Conservation (phyloP, 2,113 vertebrate genomes). For the Numida meleagris region DNA sequence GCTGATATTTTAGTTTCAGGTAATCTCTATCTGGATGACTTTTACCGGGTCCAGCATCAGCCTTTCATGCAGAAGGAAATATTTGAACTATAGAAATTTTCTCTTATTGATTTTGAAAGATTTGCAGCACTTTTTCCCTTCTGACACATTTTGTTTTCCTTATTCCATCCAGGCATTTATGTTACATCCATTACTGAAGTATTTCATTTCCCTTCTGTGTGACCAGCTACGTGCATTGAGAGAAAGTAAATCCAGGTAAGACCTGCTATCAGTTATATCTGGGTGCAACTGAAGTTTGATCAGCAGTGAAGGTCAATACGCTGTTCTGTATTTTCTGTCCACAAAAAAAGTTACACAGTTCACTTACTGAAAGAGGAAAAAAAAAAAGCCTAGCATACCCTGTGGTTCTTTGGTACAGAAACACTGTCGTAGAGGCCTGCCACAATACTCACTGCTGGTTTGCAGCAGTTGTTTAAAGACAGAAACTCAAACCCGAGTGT, state of each 20-base stretch:
- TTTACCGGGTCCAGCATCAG: background rate
- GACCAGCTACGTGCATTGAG: background rate
- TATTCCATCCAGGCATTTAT: background rate
- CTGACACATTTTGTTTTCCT: background rate
- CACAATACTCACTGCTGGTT: background rate
- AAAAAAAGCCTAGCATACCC: background rate
- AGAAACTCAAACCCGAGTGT: constrained; percentile 17
- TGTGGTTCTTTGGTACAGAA: background rate
- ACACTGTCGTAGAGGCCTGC: background rate
- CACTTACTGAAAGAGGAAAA: background rate
- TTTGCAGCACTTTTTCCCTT: background rate
- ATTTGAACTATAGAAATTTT: background rate
- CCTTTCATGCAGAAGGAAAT: background rate
- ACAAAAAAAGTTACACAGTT: constrained; percentile 5
- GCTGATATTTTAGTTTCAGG: background rate
- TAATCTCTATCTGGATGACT: background rate
- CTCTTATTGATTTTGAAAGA: background rate
- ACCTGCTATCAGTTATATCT: constrained; percentile 2
- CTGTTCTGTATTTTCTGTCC: constrained; percentile 24
- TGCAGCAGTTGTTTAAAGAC: constrained; percentile 5
- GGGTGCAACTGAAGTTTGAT: constrained; percentile 24
- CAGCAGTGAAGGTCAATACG: background rate
- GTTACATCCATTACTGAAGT: background rate
- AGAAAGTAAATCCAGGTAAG: constrained; percentile 47
- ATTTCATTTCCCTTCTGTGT: background rate